Conservation (phyloP, 2,797 vertebrate genomes). For the Labeo calbasu region DNA sequence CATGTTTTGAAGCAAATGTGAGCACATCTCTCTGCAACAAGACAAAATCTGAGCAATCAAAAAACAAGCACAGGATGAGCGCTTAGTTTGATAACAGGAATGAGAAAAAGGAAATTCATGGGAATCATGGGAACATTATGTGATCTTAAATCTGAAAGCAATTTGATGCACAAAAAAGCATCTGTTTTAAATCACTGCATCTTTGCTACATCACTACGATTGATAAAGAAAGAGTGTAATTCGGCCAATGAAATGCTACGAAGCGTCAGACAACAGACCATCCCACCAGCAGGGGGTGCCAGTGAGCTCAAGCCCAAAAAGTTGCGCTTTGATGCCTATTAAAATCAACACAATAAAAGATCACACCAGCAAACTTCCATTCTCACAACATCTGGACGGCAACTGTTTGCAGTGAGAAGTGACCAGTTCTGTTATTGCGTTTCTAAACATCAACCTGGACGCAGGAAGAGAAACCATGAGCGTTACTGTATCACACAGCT, state of each 20-base stretch:
- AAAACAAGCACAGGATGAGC: neutral
- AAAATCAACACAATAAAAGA: constrained; percentile 32
- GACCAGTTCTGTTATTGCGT: neutral
- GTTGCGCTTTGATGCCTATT: neutral
- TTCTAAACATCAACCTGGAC: neutral
- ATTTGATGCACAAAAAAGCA: neutral
- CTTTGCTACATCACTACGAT: neutral
- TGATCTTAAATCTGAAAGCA: no score
- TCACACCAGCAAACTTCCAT: neutral
- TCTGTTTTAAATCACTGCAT: neutral
- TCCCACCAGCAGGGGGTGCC: constrained; percentile 50
- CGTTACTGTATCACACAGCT: neutral
- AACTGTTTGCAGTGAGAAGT: constrained; percentile 31
- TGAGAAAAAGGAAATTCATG: neutral
- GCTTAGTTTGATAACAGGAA: no score
- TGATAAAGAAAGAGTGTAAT: neutral
- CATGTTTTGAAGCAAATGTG: neutral
- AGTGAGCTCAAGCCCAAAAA: constrained; percentile 16
- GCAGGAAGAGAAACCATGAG: neutral
- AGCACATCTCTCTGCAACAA: neutral
- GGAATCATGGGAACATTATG: neutral
- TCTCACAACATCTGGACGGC: constrained; percentile 32
- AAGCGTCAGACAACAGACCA: neutral
- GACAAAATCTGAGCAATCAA: neutral
- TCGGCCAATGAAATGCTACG: neutral